phyloP scores from a whole-genome alignment of 2,113 vertebrate genomes.

The Scophthalmus maximus region DNA sequence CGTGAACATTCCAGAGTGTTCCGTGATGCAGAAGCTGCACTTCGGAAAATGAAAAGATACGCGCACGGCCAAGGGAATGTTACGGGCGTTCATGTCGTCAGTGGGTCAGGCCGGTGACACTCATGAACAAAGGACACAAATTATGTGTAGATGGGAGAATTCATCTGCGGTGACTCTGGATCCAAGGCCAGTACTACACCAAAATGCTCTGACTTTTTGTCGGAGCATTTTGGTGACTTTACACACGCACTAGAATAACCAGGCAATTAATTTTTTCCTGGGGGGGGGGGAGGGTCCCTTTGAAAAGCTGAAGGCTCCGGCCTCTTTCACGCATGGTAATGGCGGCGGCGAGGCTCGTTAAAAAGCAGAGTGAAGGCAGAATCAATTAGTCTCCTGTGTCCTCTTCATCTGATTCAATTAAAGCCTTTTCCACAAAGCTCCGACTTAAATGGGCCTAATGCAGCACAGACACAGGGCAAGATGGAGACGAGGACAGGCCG shows the following conservation, averaged over 20 bases:
- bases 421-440: constrained; percentile 66
- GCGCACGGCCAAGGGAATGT: too few species aligned
- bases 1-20: not conserved
- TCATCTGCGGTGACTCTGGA: not conserved
- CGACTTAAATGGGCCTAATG: constrained; percentile 47
- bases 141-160: not conserved
- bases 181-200: not conserved
- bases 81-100: not conserved
- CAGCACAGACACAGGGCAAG: not conserved
- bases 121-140: not conserved
- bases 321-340: constrained; percentile 17
- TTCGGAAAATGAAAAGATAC: too few species aligned
- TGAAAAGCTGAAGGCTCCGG: constrained; percentile 33
- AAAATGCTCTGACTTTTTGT: not conserved
- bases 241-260: constrained; percentile 16
- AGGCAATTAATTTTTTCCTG: too few species aligned
- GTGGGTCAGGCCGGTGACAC: not conserved
- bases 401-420: constrained; percentile 71
- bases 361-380: constrained; percentile 59
- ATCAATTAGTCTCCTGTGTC: constrained; percentile 72
- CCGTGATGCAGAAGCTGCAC: not conserved
- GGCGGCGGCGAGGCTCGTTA: constrained; percentile 39
- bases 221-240: not conserved
- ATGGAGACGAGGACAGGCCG: not conserved
- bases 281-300: constrained; percentile 26